A percentile compares a stretch with the other conserved stretches of the same genome.
Conservation (phyloP, 2,797 vertebrate species). For the Bovichtus variegatus region DNA sequence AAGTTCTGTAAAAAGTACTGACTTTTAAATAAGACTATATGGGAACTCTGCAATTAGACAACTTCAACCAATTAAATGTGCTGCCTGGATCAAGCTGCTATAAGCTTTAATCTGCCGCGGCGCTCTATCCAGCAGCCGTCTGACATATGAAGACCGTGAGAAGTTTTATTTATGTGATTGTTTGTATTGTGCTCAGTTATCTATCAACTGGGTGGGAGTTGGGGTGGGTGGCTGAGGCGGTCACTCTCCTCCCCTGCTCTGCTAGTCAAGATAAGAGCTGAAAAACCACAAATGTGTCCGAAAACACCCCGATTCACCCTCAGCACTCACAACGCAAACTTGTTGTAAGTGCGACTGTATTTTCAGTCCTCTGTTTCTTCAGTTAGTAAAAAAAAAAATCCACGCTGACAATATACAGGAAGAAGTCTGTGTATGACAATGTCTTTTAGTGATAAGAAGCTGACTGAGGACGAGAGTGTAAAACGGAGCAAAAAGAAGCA, state of each 20-base stretch:
- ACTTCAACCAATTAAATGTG: constrained; percentile 42
- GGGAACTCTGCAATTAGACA: constrained; percentile 43
- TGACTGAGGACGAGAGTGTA: constrained; percentile 78
- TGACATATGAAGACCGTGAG: constrained; percentile 48
- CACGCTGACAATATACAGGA: background rate
- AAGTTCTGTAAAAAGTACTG: constrained; percentile 4
- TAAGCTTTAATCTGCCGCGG: constrained; percentile 39
- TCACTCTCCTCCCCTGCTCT: constrained; percentile 71
- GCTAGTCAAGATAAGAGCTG: constrained; percentile 74
- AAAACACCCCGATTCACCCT: constrained; percentile 42
- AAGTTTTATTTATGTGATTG: constrained; percentile 41
- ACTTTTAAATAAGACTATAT: constrained; percentile 22
- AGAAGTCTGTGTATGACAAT: constrained; percentile 26
- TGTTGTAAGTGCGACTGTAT: constrained; percentile 49
- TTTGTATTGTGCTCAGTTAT: constrained; percentile 60
- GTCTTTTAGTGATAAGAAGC: constrained; percentile 83
- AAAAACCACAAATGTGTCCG: constrained; percentile 55
- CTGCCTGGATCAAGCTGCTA: constrained; percentile 37
- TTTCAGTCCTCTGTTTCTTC: constrained; percentile 2
- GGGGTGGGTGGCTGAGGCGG: constrained; percentile 62
- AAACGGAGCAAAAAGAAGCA: constrained; percentile 92
- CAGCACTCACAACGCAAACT: constrained; percentile 33
- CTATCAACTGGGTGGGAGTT: constrained; percentile 65
- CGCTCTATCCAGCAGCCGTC: constrained; percentile 17
- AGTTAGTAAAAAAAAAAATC: background rate